Conservation (phyloP, 2,113 vertebrate species). For the Pluvialis apricaria region DNA sequence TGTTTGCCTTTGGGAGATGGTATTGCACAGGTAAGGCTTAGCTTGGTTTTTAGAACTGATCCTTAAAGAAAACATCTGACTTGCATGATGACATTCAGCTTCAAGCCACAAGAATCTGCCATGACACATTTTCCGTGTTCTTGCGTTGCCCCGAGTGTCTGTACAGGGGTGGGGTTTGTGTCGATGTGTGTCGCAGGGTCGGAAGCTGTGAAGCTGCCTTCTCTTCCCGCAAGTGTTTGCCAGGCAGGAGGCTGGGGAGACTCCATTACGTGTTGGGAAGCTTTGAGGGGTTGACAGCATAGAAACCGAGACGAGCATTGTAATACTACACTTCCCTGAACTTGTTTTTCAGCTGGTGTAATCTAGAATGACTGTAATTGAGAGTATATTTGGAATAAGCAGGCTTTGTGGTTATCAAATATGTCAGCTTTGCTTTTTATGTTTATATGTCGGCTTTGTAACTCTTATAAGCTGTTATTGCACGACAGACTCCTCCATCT, state of each 20-base stretch:
- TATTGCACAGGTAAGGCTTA: background rate
- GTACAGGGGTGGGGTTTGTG: background rate
- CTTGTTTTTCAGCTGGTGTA: background rate
- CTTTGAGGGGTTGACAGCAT: accelerated
- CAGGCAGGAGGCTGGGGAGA: accelerated
- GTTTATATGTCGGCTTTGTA: background rate
- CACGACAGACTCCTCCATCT: background rate
- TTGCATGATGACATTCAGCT: accelerated
- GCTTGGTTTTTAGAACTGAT: background rate
- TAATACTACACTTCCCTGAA: background rate
- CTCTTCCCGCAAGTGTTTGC: background rate
- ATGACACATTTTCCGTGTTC: accelerated
- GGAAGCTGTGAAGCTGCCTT: background rate
- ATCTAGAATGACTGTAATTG: background rate
- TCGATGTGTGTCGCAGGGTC: accelerated
- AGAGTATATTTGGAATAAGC: conserved; percentile 7
- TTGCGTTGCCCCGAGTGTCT: accelerated
- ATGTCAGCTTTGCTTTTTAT: background rate
- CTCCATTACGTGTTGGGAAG: background rate
- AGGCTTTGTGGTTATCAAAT: conserved; percentile 12
- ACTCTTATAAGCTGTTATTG: background rate
- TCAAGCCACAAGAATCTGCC: background rate
- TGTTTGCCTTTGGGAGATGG: accelerated
- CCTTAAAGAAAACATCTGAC: no score
- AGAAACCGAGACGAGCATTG: background rate